phyloP scores from a whole-genome alignment of 2,797 vertebrate genomes.

The Notolabrus celidotus region DNA sequence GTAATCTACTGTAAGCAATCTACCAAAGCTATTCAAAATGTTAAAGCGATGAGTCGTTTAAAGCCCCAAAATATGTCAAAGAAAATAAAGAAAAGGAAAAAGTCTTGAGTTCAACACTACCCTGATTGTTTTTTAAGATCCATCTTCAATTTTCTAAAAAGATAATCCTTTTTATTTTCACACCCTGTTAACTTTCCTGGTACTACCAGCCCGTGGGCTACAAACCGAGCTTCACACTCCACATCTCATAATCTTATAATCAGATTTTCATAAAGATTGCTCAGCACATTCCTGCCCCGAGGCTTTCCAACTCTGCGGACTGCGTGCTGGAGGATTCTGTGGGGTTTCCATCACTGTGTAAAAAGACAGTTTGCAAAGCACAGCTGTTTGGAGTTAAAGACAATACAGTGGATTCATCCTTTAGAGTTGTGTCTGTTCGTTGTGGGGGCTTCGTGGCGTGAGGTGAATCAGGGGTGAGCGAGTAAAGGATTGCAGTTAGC shows the following conservation, averaged over 20 bases:
- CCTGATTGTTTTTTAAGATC: too few species aligned
- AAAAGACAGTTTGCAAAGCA: neutral
- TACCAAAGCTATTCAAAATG: too few species aligned
- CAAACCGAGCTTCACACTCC: neutral
- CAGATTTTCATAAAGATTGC: constrained; percentile 9
- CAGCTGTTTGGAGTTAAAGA: neutral
- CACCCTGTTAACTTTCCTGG: neutral
- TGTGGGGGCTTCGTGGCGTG: neutral
- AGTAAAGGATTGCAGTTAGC: neutral
- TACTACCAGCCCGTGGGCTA: neutral
- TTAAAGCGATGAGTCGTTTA: too few species aligned
- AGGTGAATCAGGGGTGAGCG: neutral
- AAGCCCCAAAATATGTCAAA: too few species aligned
- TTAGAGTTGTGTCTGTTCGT: neutral
- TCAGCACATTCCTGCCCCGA: neutral
- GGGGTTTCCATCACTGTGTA: too few species aligned
- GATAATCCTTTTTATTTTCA: neutral
- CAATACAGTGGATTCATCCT: neutral
- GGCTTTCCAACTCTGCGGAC: neutral
- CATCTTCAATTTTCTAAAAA: neutral
- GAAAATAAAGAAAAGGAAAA: too few species aligned
- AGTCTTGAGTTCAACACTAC: too few species aligned
- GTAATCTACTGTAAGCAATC: too few species aligned
- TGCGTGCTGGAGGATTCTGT: neutral
- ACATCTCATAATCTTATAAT: constrained; percentile 10